Percentiles rank a stretch among this genome's conserved stretches.
phyloP scores from a whole-genome alignment of 2,888 invertebrate species.

The Cosmopolites sordidus region DNA sequence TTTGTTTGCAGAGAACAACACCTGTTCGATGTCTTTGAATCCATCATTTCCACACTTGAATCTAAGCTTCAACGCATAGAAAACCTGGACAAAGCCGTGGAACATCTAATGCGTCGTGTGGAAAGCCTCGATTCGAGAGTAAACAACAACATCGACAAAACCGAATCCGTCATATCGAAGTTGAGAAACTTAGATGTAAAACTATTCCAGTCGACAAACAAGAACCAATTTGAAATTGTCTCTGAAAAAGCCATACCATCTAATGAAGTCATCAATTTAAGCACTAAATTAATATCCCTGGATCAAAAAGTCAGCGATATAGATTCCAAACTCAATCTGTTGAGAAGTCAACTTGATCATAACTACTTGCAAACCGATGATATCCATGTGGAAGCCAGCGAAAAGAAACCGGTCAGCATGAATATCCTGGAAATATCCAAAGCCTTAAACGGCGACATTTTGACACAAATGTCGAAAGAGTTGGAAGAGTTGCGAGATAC shows the following conservation, averaged over 20 bases:
- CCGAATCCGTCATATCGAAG: conserved; percentile 76
- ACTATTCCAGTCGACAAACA: conserved; percentile 56
- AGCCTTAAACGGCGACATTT: conserved; percentile 75
- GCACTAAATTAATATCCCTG: conserved; percentile 64
- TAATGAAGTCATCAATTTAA: conserved; percentile 52
- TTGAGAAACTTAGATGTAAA: conserved; percentile 70
- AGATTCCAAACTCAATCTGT: conserved; percentile 69
- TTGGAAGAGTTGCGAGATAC: conserved; percentile 73
- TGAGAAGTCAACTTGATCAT: conserved; percentile 79
- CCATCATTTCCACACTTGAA: conserved; percentile 82
- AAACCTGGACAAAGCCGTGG: conserved; percentile 82
- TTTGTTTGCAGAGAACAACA: conserved; percentile 70
- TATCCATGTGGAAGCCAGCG: conserved; percentile 81
- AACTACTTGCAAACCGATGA: conserved; percentile 76
- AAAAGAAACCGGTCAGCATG: conserved; percentile 80
- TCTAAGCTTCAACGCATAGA: conserved; percentile 84
- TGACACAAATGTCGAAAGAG: conserved; percentile 77
- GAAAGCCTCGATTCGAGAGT: conserved; percentile 78
- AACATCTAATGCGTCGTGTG: conserved; percentile 79
- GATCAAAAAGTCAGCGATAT: conserved; percentile 83
- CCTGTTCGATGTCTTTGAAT: conserved; percentile 83
- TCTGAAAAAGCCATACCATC: conserved; percentile 28
- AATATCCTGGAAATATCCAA: conserved; percentile 80
- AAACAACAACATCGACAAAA: conserved; percentile 79
- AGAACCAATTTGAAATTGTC: conserved; percentile 25